Evolutionary conservation across 92 coral and sea anemone species (phyloP), one percentile per base, ranked within the genome.

Genomic region (Porites evermanni): DNA sequence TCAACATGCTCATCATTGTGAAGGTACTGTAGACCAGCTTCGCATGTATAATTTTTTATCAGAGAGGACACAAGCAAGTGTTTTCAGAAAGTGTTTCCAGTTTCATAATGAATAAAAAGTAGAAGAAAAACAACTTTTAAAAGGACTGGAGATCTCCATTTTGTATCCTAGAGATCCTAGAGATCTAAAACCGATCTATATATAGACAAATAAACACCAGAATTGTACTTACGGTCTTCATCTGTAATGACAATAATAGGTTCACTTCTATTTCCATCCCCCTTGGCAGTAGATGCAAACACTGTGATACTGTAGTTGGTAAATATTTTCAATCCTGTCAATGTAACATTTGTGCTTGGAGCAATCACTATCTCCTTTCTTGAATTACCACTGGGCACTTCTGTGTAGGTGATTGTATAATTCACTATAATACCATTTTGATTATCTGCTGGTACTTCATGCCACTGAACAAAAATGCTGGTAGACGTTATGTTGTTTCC

Each of bases 381-480:
- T 56, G 61, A 14, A 56, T 3, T 56, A 14, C 61, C 61, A 56
- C 14, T 10, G 14, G 61, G 61, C 14, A 56, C 13, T 16, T 11
- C 12, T 56, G 61, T 56, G 61, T 56, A 56, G 13, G 61, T 56
- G 14, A 56, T 3, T 56, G 61, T 56, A 14, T 56, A 12, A 12
- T 14, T 56, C 8, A 59, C 53, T 20, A 90, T 90, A 58, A 86
- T 16, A 13, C 93, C 93, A 87, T 86, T 86, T 24, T 86, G 76
- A 19, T 86, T 12, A 13, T 32, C 58, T 16, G 51, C 21, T 63
- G 90, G 88, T 1, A 90, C 80, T 38, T 81, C 68, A 53, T 12
- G 53, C 93, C 93, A 90, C 12, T 80, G 14, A 14, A 90, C 90
- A 10, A 69, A 76, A 59, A 90, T 86, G 12, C 87, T 90, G 72